These are phyloP conservation scores for Calycopis cecrops DNA, from an alignment of 1,140 invertebrate species.

Conservation along the genomic window DNA sequence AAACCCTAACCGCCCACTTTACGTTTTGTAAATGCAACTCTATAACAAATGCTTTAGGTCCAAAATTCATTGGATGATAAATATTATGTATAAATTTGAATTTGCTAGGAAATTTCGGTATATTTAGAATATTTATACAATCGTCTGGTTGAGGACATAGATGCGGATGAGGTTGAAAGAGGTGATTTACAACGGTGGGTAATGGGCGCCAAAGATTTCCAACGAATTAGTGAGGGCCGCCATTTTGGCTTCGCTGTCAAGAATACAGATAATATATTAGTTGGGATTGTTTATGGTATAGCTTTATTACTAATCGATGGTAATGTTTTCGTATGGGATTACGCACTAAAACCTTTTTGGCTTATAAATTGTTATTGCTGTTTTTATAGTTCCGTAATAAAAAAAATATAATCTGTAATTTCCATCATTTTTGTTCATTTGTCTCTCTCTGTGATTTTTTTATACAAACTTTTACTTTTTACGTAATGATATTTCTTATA, in stretches of 20 bases:
- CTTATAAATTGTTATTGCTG: too few species aligned
- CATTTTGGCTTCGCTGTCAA: conserved; percentile 4
- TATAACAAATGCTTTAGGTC: conserved; percentile 12
- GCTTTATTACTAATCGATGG: too few species aligned
- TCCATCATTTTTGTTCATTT: too few species aligned
- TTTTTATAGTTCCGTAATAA: too few species aligned
- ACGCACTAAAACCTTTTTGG: too few species aligned
- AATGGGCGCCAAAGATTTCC: conserved; percentile 47
- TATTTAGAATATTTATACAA: conserved; percentile 72
- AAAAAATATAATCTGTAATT: too few species aligned
- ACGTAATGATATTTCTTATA: too few species aligned
- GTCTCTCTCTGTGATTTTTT: too few species aligned
- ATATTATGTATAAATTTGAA: conserved; percentile 18
- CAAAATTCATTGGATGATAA: conserved; percentile 10
- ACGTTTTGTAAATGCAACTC: conserved; percentile 19
- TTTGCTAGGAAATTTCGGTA: conserved; percentile 52
- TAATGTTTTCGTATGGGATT: too few species aligned
- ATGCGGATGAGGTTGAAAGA: conserved; percentile 50
- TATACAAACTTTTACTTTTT: too few species aligned
- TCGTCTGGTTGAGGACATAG: conserved; percentile 45
- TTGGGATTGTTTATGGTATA: not conserved
- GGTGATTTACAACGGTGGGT: conserved; percentile 56
- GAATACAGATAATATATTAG: conserved; percentile 4
- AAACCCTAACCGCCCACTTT: conserved; percentile 14
- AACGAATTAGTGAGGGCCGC: conserved; percentile 44